Conservation (phyloP, 92 coral and sea anemone genomes). For the Meandrina meandrites region DNA sequence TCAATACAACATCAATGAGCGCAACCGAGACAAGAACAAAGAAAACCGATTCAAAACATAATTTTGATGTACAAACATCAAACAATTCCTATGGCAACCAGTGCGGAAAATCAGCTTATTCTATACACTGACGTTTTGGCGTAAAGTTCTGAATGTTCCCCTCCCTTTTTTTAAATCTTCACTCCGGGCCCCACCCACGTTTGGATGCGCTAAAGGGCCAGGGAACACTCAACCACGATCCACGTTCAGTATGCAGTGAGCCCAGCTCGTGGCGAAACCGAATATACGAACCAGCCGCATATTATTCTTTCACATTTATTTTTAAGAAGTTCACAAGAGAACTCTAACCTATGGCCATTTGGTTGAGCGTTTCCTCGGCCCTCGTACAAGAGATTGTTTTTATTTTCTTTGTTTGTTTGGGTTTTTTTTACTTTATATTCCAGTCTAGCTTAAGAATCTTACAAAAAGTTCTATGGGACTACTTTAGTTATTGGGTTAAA, state of each 20-base stretch:
- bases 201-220: too few relatives aligned
- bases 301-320: too few relatives aligned
- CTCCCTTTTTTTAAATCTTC: too few relatives aligned
- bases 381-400: not conserved
- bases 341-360: not conserved
- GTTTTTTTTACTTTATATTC: not conserved
- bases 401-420: not conserved
- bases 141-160: not conserved
- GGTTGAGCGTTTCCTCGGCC: not conserved
- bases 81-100: not conserved
- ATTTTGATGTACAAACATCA: not conserved
- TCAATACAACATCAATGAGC: too few relatives aligned
- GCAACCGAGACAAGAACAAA: not conserved
- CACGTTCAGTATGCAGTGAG: constrained; percentile 26
- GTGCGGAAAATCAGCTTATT: not conserved
- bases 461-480: not conserved
- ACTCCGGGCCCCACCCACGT: too few relatives aligned
- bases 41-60: not conserved
- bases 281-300: constrained; percentile 30
- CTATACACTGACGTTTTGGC: not conserved
- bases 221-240: not conserved
- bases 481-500: not conserved
- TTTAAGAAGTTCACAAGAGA: too few relatives aligned
- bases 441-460: not conserved
- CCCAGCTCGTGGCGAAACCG: constrained; percentile 13